These are phyloP conservation scores for Eristalis pertinax DNA, from an alignment of 2,888 invertebrate genomes.

Conservation along the genomic window DNA sequence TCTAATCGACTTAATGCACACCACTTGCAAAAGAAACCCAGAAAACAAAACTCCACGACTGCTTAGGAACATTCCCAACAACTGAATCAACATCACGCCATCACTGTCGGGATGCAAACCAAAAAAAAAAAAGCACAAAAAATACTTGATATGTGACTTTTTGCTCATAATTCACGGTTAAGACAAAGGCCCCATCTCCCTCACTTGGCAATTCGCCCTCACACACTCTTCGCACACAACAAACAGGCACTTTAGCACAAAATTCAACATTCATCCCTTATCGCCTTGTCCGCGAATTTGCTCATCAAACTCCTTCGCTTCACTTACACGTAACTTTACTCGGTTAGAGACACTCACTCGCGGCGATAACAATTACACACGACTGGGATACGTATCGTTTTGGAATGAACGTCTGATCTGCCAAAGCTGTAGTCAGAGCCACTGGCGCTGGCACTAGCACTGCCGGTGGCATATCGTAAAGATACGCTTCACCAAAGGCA, in stretches of 20 bases:
- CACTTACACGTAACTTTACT: not conserved
- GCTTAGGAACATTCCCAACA: too few relatives aligned
- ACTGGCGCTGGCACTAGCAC: too few relatives aligned
- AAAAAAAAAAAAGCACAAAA: too few relatives aligned
- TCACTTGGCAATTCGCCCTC: too few relatives aligned
- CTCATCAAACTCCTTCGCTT: not conserved
- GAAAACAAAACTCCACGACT: too few relatives aligned
- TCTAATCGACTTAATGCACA: too few relatives aligned
- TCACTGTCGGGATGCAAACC: too few relatives aligned
- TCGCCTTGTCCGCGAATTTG: not conserved
- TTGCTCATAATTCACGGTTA: too few relatives aligned
- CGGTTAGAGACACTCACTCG: not conserved
- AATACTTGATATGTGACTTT: too few relatives aligned
- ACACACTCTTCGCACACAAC: not conserved
- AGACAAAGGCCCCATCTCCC: too few relatives aligned
- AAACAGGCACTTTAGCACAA: not conserved
- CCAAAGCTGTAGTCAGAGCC: not conserved
- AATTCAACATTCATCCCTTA: not conserved
- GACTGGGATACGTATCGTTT: not conserved
- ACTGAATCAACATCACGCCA: too few relatives aligned
- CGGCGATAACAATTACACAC: not conserved
- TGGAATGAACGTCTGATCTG: not conserved
- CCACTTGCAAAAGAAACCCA: too few relatives aligned
- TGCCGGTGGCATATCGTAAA: not conserved
- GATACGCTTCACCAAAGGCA: conserved; percentile 41